Base-by-base conservation (phyloP, 1,140 invertebrate genomes). In the Lepidurus apus region DNA sequence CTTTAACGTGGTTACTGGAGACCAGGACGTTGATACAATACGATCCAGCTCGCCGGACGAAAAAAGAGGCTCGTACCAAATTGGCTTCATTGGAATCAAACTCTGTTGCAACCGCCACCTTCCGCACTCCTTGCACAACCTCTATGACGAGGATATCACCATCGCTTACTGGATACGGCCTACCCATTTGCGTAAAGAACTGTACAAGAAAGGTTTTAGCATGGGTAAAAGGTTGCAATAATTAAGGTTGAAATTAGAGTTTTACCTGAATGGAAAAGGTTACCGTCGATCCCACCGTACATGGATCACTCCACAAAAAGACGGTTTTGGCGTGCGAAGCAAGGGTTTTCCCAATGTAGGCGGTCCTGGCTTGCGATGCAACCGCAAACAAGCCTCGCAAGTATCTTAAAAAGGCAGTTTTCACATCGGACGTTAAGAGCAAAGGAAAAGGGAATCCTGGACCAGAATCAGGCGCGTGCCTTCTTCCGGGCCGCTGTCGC, bases 151-250 rank as follows among this genome's bases (percentile, higher is more conserved):
- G 88, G 84, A 93, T 92, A 87, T 96, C 95, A 77, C 92, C 93
- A 87, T 95, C 93, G 85, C 93, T 95, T 81, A 96, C 92, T 81
- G 94, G 94, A 88, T 96, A 97, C 78, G 94, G 93, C 83, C 95
- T 92, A 34, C 94, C 93, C 83, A 96, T 96, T 82, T 94, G 91
- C 86, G 96, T 94, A 87, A 91, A 96, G 86, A 96, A 96, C 88
- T 94, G 87, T 34, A 34, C 3, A 34, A 74, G 85, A 80, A 78
- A 78, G 65, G 65, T 73, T 74, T 11, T 17, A 11, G 75, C 5
- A 13, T 53, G 47, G 7, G 75, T 74, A 42, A 75, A 34, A 77
- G 80, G 75, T 77, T 80, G 42, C 80, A 78, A 75, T 43, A 45
- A 34, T 44, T 43, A 45, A 43, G 43, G n/a, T 43, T 53, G 24